Base-by-base conservation (phyloP, 2,113 vertebrate genomes). In the Cephalopholis sonnerati region DNA sequence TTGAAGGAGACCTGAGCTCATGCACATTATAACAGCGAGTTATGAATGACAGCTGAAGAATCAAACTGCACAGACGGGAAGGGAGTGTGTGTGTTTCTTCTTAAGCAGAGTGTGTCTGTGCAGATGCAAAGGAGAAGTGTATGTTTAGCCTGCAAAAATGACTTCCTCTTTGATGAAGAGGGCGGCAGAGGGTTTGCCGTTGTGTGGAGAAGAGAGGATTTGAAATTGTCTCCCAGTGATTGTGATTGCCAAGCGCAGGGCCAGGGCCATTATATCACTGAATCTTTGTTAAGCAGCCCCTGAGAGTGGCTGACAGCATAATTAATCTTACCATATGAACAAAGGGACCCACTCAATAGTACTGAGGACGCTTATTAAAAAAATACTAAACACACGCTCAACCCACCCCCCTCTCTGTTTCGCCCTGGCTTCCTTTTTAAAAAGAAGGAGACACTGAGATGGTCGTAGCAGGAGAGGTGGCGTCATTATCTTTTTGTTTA, bases 241-340 rank as follows among this genome's bases (percentile, higher is more conserved):
- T 98, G 97, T 98, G 97, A 98, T 98, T 98, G 97, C 96, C 95
- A 98, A 97, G 96, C 96, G 95, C 96, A 89, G 90, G 93, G 90
- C 91, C 86, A 46, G 89, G 41, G 86, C 97, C 97, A 97, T 98
- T 98, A 98, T 99, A 99, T 99, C 98, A 98, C 96, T 99, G 98
- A 98, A 99, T 99, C 98, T 99, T 99, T 98, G 98, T 99, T 99
- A 99, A 98, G 98, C 97, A 97, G 97, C 97, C 97, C 97, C 97
- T 98, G 98, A 98, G 97, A 98, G 96, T 96, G 96, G 93, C 97
- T 99, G 98, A 99, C 97, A 98, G 98, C 97, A 98, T 99, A 99
- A 99, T 99, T 99, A 99, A 99, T 99, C 98, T 99, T 98, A 96
- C 97, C 97, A 98, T 98, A 98, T 98, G 97, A 99, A 99, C 98